A percentile compares a stretch with the other conserved stretches of the same genome.
These are phyloP conservation scores for Neodiprion lecontei DNA, from an alignment of 1,140 invertebrate species.

Conservation along the genomic window DNA sequence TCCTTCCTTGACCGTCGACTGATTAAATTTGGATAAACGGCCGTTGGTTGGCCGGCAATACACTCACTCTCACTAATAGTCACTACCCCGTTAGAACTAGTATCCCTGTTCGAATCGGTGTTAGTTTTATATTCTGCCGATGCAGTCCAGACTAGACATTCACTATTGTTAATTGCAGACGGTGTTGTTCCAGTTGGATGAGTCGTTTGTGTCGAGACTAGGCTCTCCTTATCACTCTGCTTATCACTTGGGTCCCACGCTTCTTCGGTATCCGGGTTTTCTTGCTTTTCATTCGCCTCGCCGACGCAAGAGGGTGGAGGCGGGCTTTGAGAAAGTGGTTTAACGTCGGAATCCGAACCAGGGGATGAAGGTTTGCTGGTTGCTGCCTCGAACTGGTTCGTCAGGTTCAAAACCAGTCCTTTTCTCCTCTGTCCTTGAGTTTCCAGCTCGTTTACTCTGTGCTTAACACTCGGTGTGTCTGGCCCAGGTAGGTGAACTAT, in stretches of 20 bases:
- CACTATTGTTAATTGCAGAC: constrained; percentile 39
- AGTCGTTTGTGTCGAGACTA: constrained; percentile 8
- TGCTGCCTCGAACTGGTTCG: constrained; percentile 65
- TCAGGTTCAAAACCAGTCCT: constrained; percentile 71
- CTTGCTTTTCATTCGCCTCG: constrained; percentile 43
- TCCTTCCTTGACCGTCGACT: constrained; percentile 40
- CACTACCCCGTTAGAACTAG: constrained; percentile 27
- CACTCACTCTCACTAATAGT: constrained; percentile 36
- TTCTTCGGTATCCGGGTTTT: constrained; percentile 31
- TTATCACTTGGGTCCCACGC: constrained; percentile 26
- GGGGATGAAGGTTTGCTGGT: constrained; percentile 60
- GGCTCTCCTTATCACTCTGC: constrained; percentile 21
- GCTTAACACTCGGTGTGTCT: constrained; percentile 54
- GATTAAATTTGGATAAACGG: constrained; percentile 25
- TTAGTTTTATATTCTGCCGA: constrained; percentile 53
- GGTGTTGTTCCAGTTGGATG: constrained; percentile 10
- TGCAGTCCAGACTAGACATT: constrained; percentile 64
- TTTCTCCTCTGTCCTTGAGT: constrained; percentile 62
- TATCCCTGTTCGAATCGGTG: constrained; percentile 36
- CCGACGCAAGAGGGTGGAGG: constrained; percentile 28
- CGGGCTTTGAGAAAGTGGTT: constrained; percentile 22
- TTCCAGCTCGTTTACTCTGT: constrained; percentile 69
- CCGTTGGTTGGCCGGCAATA: constrained; percentile 17
- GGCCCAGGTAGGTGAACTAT: constrained; percentile 75
- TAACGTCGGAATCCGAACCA: constrained; percentile 46